Evolutionary conservation across 1,140 invertebrate genomes (phyloP).

Genomic region (Aleiodes sp.): DNA sequence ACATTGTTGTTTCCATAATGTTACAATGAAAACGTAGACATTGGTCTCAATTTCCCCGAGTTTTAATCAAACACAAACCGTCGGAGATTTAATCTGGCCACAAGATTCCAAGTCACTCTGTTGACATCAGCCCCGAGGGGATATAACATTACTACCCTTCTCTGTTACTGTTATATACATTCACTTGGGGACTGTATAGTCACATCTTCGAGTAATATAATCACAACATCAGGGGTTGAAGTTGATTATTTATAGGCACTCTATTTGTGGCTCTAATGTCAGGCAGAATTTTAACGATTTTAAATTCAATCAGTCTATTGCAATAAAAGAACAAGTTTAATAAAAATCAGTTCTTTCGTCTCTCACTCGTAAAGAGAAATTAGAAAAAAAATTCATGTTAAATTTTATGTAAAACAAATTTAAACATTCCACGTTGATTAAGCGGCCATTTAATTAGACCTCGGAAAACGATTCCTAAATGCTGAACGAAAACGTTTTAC

Average conservation of each 20-base stretch:
- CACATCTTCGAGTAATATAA: conserved; percentile 60
- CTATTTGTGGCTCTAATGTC: conserved; percentile 49
- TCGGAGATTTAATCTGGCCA: conserved; percentile 64
- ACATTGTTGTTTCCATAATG: conserved; percentile 24
- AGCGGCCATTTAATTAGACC: conserved; percentile 27
- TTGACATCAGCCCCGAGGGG: conserved; percentile 24
- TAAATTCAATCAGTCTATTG: neutral
- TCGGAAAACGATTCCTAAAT: conserved; percentile 21
- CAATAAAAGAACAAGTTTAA: too few species aligned
- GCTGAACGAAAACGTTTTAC: conserved; percentile 18
- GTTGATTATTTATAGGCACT: conserved; percentile 64
- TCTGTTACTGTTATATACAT: conserved; percentile 14
- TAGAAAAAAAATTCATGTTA: too few species aligned
- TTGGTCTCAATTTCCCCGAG: conserved; percentile 61
- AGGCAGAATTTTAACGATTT: neutral
- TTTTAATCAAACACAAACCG: conserved; percentile 68
- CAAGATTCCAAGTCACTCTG: conserved; percentile 37
- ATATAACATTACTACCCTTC: conserved; percentile 35
- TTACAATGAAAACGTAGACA: conserved; percentile 55
- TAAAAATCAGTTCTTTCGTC: too few species aligned
- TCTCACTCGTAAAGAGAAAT: too few species aligned
- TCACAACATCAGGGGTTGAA: conserved; percentile 64
- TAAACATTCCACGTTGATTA: conserved; percentile 24
- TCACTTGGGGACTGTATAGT: conserved; percentile 34
- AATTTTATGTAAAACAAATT: neutral